Conservation (phyloP, 2,113 vertebrate species). For the Rhodinocichla rosea region DNA sequence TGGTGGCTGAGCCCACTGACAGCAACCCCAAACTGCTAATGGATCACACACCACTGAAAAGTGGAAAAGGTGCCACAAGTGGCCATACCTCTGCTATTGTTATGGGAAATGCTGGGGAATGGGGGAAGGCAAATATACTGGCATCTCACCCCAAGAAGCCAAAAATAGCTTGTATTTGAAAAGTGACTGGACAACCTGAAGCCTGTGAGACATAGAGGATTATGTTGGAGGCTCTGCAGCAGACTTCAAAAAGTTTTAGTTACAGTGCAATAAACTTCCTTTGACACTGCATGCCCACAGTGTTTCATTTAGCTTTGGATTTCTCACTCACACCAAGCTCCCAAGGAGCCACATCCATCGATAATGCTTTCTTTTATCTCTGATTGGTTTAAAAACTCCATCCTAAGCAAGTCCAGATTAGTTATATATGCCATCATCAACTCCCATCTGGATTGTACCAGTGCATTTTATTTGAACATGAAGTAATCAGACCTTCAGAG, state of each 20-base stretch:
- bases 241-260: neutral
- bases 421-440: constrained; percentile 17
- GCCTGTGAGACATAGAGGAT: neutral
- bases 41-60: neutral
- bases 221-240: neutral
- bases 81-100: neutral
- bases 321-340: neutral
- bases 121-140: neutral
- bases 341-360: neutral
- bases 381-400: constrained; percentile 11
- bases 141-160: neutral
- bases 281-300: neutral
- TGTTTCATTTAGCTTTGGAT: neutral
- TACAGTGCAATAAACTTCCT: neutral
- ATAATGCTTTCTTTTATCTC: constrained; percentile 29
- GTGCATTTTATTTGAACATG: constrained; percentile 38
- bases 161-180: neutral
- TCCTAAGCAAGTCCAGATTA: neutral
- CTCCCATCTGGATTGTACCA: constrained; percentile 22
- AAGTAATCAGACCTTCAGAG: constrained; percentile 48
- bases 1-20: neutral
- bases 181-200: neutral
- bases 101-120: neutral
- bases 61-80: neutral
- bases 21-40: neutral